phyloP scores from a whole-genome alignment of 2,797 vertebrate genomes.

The Bovichtus variegatus region DNA sequence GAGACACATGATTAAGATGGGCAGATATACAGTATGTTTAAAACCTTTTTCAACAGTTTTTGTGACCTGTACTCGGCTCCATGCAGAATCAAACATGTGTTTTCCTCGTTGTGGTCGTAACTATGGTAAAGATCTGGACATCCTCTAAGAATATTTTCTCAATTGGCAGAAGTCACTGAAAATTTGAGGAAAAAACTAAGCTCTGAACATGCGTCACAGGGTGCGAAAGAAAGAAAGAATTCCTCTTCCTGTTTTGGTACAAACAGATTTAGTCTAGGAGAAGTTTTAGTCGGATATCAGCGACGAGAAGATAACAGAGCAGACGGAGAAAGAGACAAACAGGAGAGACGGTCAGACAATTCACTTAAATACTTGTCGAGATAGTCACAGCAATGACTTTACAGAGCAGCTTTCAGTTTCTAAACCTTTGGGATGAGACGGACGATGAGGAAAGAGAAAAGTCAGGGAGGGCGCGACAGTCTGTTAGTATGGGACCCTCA shows the following conservation, averaged over 20 bases:
- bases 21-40: slow-evolving; percentile 10
- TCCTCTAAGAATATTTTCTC: neutral
- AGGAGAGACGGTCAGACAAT: neutral
- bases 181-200: neutral
- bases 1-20: slow-evolving; percentile 38
- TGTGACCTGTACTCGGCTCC: neutral
- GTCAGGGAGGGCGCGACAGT: slow-evolving; percentile 35
- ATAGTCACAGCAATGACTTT: slow-evolving; percentile 57
- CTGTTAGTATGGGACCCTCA: slow-evolving; percentile 20
- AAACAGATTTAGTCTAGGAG: slow-evolving; percentile 71
- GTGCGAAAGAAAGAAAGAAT: slow-evolving; percentile 24
- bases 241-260: slow-evolving; percentile 71
- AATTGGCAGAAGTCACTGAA: neutral
- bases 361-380: neutral
- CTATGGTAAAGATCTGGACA: neutral
- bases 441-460: slow-evolving; percentile 19
- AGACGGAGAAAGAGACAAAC: slow-evolving; percentile 17
- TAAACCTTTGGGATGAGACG: slow-evolving; percentile 74
- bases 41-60: neutral
- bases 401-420: slow-evolving; percentile 69
- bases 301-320: slow-evolving; percentile 43
- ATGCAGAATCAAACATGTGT: neutral
- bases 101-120: neutral
- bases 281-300: slow-evolving; percentile 33
- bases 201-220: slow-evolving; percentile 5